Percentiles rank a stretch among this genome's conserved stretches.
Conservation (phyloP, 2,797 vertebrate species). For the Siniperca obscura region DNA sequence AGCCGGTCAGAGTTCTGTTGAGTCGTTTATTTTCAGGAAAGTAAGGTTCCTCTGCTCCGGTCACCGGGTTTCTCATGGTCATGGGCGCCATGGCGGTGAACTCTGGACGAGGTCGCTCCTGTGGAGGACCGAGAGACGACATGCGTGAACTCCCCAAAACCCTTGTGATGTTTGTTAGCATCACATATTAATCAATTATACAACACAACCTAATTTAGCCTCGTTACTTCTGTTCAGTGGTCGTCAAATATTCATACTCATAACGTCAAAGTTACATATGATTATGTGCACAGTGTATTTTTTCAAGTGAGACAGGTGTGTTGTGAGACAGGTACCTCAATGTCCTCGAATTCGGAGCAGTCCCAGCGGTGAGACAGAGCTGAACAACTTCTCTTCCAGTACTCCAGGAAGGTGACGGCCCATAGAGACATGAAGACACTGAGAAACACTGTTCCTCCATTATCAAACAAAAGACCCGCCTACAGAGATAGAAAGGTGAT, state of each 20-base stretch:
- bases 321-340: constrained; percentile 67
- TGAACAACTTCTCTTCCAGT: constrained; percentile 85
- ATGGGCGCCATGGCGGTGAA: constrained; percentile 85
- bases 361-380: constrained; percentile 86
- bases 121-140: background rate
- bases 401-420: constrained; percentile 88
- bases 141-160: background rate
- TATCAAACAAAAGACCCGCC: constrained; percentile 87
- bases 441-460: constrained; percentile 86
- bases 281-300: background rate
- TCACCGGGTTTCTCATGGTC: constrained; percentile 86
- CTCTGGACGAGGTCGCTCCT: constrained; percentile 87
- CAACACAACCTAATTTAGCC: background rate
- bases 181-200: background rate
- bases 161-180: no score
- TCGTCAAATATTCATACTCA: background rate
- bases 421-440: constrained; percentile 89
- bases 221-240: background rate
- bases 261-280: background rate
- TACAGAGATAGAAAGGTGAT: constrained; percentile 39
- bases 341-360: constrained; percentile 86
- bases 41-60: constrained; percentile 85
- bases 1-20: constrained; percentile 82
- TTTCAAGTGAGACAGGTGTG: background rate
- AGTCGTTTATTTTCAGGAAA: constrained; percentile 79